Conservation (phyloP, 2,113 vertebrate genomes). For the Mus pahari region DNA sequence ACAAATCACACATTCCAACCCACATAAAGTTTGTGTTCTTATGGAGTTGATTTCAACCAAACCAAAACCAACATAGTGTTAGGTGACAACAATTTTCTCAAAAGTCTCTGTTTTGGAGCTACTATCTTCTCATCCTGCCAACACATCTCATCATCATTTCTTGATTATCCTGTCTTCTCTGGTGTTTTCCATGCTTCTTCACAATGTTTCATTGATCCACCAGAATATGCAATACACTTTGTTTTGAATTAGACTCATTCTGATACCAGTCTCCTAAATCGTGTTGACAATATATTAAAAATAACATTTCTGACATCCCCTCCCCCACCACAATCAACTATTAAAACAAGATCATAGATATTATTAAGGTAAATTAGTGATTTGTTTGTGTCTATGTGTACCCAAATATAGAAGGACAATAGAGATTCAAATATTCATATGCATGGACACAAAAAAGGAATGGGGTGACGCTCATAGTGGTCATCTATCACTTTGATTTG, state of each 20-base stretch:
- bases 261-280: neutral
- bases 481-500: slow-evolving; percentile 89
- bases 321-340: slow-evolving; percentile 87
- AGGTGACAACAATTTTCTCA: neutral
- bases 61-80: neutral
- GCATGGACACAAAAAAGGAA: no score
- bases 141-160: neutral
- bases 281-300: neutral
- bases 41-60: neutral
- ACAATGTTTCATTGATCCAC: neutral
- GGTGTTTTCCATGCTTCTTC: neutral
- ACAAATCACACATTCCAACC: neutral
- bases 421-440: no score
- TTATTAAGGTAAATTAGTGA: no score
- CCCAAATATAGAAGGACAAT: no score
- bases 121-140: neutral
- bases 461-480: slow-evolving; percentile 87
- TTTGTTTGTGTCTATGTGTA: no score
- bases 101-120: neutral
- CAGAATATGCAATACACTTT: neutral
- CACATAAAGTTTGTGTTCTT: neutral
- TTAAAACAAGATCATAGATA: slow-evolving; percentile 90
- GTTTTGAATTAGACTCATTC: neutral
- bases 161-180: neutral
- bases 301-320: slow-evolving; percentile 11